Evolutionary conservation across 2,113 vertebrate genomes (phyloP).

Genomic region (Vulpes lagopus): DNA sequence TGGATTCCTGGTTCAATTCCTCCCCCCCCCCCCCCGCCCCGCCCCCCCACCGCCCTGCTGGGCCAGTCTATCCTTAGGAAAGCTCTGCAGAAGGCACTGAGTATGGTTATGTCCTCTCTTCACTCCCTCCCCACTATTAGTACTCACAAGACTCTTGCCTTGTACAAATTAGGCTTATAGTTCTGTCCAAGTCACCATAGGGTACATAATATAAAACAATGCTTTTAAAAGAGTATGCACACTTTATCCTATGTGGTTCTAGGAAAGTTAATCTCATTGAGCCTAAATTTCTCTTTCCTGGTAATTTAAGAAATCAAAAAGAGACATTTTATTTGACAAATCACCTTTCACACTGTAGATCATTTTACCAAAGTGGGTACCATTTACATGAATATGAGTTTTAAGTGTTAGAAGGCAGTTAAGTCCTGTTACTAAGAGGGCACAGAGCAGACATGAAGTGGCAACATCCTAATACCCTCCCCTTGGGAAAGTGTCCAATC

Average conservation of each 20-base stretch:
- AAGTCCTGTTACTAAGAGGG: background rate
- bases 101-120: background rate
- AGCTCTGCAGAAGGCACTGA: background rate
- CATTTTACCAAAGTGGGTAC: background rate
- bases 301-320: background rate
- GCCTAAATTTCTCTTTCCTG: background rate
- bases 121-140: background rate
- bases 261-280: background rate
- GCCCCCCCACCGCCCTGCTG: fast-evolving
- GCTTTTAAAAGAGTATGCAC: background rate
- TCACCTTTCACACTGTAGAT: background rate
- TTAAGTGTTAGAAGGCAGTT: background rate
- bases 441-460: background rate
- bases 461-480: background rate
- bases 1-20: no score
- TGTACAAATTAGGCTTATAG: background rate
- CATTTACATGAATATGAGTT: background rate
- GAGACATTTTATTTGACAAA: background rate
- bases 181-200: background rate
- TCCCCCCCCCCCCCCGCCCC: fast-evolving
- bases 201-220: background rate
- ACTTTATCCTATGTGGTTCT: background rate
- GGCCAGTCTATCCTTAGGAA: background rate
- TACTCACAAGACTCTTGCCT: background rate
- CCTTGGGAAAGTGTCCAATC: background rate